These are phyloP conservation scores for Spea hammondii DNA, from an alignment of 2,797 vertebrate genomes.

Conservation along the genomic window DNA sequence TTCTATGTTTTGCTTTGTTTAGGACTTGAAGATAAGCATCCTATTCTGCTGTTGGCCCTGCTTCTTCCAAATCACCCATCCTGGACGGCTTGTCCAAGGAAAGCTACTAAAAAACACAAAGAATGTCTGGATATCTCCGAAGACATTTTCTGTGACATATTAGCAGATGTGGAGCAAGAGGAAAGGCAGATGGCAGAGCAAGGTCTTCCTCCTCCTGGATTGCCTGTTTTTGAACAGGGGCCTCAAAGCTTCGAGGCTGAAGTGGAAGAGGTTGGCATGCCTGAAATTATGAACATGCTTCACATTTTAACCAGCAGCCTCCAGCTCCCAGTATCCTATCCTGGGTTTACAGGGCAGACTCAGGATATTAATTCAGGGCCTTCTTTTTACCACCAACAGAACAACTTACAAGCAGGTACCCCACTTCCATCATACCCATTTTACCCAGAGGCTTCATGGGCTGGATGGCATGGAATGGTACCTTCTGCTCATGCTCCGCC, in stretches of 20 bases:
- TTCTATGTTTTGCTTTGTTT: not conserved
- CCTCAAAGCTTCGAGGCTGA: not conserved
- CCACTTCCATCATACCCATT: not conserved
- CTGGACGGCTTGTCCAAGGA: slow-evolving; percentile 32
- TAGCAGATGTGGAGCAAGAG: slow-evolving; percentile 38
- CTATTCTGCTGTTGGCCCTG: slow-evolving; percentile 55
- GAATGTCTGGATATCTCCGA: slow-evolving; percentile 29
- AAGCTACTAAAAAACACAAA: not conserved
- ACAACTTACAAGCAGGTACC: not conserved
- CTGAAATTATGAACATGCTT: slow-evolving; percentile 20
- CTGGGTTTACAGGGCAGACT: not conserved
- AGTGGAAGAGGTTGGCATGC: slow-evolving; percentile 19
- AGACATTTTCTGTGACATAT: slow-evolving; percentile 37
- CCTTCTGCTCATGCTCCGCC: not conserved
- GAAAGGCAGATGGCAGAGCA: slow-evolving; percentile 7
- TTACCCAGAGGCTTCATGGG: not conserved
- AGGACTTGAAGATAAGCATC: slow-evolving; percentile 55
- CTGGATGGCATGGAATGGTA: not conserved
- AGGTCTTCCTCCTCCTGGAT: not conserved
- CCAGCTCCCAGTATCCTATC: not conserved
- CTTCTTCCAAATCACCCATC: slow-evolving; percentile 58
- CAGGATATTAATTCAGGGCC: slow-evolving; percentile 2
- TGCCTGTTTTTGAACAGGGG: not conserved
- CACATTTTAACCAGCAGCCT: slow-evolving; percentile 11
- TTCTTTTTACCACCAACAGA: not conserved